phyloP scores from a whole-genome alignment of 2,888 invertebrate genomes.

The Cephus pulcher region DNA sequence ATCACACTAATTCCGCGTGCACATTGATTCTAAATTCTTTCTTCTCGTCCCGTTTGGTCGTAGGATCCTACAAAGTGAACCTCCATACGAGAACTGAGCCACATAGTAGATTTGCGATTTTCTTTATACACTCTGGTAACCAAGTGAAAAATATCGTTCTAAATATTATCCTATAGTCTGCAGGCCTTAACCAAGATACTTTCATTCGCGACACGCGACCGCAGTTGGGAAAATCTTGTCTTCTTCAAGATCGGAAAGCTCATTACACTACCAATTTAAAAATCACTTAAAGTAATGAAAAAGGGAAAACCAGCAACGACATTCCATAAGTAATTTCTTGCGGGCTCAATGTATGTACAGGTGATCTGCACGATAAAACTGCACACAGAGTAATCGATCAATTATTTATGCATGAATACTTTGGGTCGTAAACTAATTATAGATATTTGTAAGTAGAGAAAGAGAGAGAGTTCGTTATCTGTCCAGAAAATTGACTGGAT shows the following conservation, averaged over 20 bases:
- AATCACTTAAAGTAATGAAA: not conserved
- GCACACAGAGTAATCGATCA: not conserved
- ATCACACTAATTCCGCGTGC: constrained; percentile 17
- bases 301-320: not conserved
- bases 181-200: constrained; percentile 55
- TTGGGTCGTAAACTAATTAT: not conserved
- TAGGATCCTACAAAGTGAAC: constrained; percentile 51
- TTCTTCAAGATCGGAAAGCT: constrained; percentile 3
- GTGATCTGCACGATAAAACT: not conserved
- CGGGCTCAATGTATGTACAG: not conserved
- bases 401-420: not conserved
- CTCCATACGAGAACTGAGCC: constrained; percentile 64
- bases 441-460: not conserved
- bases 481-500: not conserved
- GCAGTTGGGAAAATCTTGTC: constrained; percentile 59
- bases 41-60: constrained; percentile 6
- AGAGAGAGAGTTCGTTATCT: not conserved
- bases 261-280: not conserved
- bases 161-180: constrained; percentile 63
- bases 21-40: constrained; percentile 19
- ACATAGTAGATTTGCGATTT: constrained; percentile 65
- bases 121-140: constrained; percentile 67
- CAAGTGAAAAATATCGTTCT: constrained; percentile 68
- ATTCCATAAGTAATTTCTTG: not conserved
- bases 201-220: constrained; percentile 66